These are phyloP conservation scores for Eonycteris spelaea DNA, from an alignment of 2,113 vertebrate genomes.

Conservation along the genomic window DNA sequence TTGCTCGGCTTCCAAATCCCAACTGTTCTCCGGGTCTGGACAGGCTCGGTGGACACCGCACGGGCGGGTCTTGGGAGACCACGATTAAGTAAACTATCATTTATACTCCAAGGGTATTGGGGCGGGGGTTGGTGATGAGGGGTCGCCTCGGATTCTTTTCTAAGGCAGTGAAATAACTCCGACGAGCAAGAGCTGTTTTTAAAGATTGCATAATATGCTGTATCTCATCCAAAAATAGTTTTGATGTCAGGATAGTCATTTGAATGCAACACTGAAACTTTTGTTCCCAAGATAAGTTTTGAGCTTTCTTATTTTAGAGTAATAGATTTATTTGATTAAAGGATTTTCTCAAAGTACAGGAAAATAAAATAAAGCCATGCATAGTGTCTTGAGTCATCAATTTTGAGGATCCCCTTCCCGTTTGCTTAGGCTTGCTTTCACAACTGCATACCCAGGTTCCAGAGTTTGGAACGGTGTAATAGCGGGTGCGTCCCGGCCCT, in stretches of 20 bases:
- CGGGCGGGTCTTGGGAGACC: not conserved
- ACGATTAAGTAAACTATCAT: not conserved
- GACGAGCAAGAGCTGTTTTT: not conserved
- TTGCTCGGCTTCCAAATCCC: not conserved
- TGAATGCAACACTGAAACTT: not conserved
- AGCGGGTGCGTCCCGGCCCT: not conserved
- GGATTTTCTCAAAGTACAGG: not conserved
- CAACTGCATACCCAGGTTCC: not conserved
- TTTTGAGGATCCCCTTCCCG: not conserved
- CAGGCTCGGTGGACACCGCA: not conserved
- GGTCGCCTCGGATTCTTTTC: not conserved
- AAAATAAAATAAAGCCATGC: not conserved
- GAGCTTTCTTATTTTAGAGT: not conserved
- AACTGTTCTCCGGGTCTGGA: not conserved
- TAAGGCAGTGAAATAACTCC: not conserved
- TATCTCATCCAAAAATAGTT: slow-evolving; percentile 11
- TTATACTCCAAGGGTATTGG: not conserved
- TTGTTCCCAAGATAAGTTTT: not conserved
- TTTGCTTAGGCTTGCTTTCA: not conserved
- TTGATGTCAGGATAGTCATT: not conserved
- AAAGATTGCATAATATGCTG: slow-evolving; percentile 21
- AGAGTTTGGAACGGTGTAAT: not conserved
- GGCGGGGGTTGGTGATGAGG: not conserved
- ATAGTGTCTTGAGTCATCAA: not conserved
- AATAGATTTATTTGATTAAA: not conserved